Evolutionary conservation across 2,888 invertebrate genomes (phyloP), one percentile per base, ranked within the genome.

Genomic region (Mantis religiosa): DNA sequence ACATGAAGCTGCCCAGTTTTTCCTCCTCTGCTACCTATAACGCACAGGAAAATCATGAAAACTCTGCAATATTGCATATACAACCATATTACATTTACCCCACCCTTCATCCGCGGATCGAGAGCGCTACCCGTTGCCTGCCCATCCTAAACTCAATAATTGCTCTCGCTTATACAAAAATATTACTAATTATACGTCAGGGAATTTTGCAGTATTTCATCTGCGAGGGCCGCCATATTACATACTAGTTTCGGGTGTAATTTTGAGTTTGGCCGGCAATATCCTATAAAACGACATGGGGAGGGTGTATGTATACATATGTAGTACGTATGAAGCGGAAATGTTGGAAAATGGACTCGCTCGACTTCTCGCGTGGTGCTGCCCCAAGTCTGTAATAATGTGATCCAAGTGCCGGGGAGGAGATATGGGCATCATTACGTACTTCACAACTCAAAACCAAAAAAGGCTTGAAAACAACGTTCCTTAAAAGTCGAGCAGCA

Each of bases 151-250:
- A 89, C 89, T 88, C 89, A 88, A 89, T 89, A 89, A 89, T 89
- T 89, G 89, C 89, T 88, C 87, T 89, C 89, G 89, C 89, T 89
- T 88, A 88, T 86, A 86, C 88, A 88, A 89, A 89, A 89, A 88
- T 89, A 89, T 89, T 88, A 89, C 89, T 89, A 89, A 89, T 89
- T 89, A 89, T 88, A 88, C 88, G 89, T 87, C 88, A 89, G 89
- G 89, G 89, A 89, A 85, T 88, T 84, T 89, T 83, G 87, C 89
- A 89, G 87, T 89, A 89, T 89, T 89, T 89, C 89, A 89, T 89
- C 87, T 81, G 82, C 71, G 41, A 87, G 85, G 82, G 82, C 83
- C 54, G 83, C 34, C 88, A 54, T 83, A 83, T 88, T 84, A 84
- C 84, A 88, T 88, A 83, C 87, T 88, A 89, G 84, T 88, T 88